Percentiles rank a stretch among this genome's conserved stretches.
Evolutionary conservation across 1,140 invertebrate genomes (phyloP).

Genomic region (Polypedilum pembai): DNA sequence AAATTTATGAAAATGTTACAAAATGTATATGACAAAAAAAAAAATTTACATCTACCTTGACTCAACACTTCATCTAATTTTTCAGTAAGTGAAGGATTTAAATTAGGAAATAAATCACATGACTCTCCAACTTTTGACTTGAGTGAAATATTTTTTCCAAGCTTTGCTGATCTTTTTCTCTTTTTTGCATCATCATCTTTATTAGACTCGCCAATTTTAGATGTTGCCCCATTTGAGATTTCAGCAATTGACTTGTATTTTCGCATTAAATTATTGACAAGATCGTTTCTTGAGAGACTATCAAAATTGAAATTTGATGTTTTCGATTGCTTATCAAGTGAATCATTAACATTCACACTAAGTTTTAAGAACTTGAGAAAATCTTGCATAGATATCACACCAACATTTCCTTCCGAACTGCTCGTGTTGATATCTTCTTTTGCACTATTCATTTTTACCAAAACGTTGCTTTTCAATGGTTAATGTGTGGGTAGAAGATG

Average conservation of each 20-base stretch:
- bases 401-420: constrained; percentile 20
- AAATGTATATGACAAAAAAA: no score
- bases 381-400: constrained; percentile 39
- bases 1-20: no score
- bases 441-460: no score
- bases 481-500: neutral
- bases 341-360: constrained; percentile 42
- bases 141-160: neutral
- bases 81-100: constrained; percentile 39
- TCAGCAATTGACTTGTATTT: neutral
- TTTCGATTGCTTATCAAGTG: constrained; percentile 33
- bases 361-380: constrained; percentile 43
- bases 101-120: neutral
- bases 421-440: neutral
- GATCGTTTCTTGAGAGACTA: constrained; percentile 29
- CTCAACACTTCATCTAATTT: constrained; percentile 54
- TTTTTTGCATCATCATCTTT: neutral
- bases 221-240: neutral
- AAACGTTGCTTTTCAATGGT: no score
- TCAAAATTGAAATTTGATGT: constrained; percentile 29
- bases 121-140: neutral
- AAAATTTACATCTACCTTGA: no score
- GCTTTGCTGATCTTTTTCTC: neutral
- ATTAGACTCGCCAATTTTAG: neutral
- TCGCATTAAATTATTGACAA: constrained; percentile 28